phyloP scores from a whole-genome alignment of 2,888 invertebrate species.

The Hermodice carunculata region DNA sequence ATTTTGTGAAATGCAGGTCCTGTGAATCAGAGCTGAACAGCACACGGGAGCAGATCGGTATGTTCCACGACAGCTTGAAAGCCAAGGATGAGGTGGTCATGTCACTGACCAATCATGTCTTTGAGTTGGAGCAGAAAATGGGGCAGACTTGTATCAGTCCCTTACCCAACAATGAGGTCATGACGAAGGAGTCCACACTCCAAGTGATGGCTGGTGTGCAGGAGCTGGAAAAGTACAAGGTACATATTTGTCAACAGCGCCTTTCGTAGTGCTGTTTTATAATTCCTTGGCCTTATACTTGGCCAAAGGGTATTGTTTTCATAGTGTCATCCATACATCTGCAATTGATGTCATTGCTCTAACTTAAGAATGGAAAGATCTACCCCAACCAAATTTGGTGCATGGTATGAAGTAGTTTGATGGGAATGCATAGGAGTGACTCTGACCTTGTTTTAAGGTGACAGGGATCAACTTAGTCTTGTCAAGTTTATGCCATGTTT shows the following conservation, averaged over 20 bases:
- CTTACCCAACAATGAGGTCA: not conserved
- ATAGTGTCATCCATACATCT: too few species aligned
- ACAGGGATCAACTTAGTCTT: too few species aligned
- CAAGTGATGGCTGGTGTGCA: slow-evolving; percentile 10
- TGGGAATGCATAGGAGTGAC: too few species aligned
- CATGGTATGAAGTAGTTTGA: too few species aligned
- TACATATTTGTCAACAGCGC: slow-evolving; percentile 33
- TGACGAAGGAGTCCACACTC: slow-evolving; percentile 2
- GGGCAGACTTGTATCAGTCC: not conserved
- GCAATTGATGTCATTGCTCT: too few species aligned
- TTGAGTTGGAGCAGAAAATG: slow-evolving; percentile 52
- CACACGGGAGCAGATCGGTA: slow-evolving; percentile 53
- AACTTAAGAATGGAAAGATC: too few species aligned
- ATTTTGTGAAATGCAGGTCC: slow-evolving; percentile 46
- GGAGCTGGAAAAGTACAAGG: slow-evolving; percentile 38
- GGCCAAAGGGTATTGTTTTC: too few species aligned
- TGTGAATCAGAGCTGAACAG: slow-evolving; percentile 59
- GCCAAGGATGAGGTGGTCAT: slow-evolving; percentile 69
- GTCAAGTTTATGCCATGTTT: too few species aligned
- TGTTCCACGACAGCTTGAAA: slow-evolving; percentile 65
- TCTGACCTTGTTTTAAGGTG: too few species aligned
- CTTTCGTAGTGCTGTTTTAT: too few species aligned
- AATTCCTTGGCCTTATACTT: too few species aligned
- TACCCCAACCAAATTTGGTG: too few species aligned
- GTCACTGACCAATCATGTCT: slow-evolving; percentile 66